A percentile compares a stretch with the other conserved stretches of the same genome.
Evolutionary conservation across 1,140 invertebrate species (phyloP).

Genomic region (Lordiphosa collinella): DNA sequence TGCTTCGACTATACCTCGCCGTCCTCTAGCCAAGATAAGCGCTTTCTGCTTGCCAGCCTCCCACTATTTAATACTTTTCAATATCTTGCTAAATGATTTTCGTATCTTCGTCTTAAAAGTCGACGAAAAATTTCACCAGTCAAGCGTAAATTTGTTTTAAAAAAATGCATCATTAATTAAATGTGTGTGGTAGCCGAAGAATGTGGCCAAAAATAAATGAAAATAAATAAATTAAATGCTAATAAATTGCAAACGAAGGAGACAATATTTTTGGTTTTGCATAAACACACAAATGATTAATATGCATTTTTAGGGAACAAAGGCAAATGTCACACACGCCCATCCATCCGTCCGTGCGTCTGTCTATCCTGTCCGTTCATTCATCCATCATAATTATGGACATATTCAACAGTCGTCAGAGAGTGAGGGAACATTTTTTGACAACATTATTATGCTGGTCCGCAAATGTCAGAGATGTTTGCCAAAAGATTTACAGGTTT

Average conservation of each 20-base stretch:
- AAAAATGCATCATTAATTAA: slow-evolving; percentile 30
- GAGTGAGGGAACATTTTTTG: slow-evolving; percentile 20
- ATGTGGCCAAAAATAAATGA: slow-evolving; percentile 1
- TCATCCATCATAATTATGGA: slow-evolving; percentile 60
- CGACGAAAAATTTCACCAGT: too few species aligned
- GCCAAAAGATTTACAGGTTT: slow-evolving; percentile 66
- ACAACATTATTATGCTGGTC: slow-evolving; percentile 54
- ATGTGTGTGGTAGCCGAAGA: slow-evolving; percentile 9
- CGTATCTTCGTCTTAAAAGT: too few species aligned
- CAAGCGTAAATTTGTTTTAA: background rate
- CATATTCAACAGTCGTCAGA: slow-evolving; percentile 23
- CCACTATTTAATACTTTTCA: too few species aligned
- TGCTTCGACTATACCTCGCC: too few species aligned
- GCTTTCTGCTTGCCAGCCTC: too few species aligned
- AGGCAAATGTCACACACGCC: slow-evolving; percentile 42
- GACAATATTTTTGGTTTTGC: slow-evolving; percentile 26
- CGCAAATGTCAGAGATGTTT: slow-evolving; percentile 32
- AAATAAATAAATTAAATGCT: slow-evolving; percentile 59
- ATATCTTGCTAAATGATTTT: too few species aligned
- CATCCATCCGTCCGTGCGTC: slow-evolving; percentile 42
- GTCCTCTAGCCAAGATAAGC: too few species aligned
- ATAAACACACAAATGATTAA: slow-evolving; percentile 62
- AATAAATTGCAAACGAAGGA: slow-evolving; percentile 56
- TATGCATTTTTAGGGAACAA: slow-evolving; percentile 39
- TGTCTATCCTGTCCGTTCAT: too few species aligned